phyloP scores from a whole-genome alignment of 2,888 invertebrate species.

The Macrosoma leucophasiata region DNA sequence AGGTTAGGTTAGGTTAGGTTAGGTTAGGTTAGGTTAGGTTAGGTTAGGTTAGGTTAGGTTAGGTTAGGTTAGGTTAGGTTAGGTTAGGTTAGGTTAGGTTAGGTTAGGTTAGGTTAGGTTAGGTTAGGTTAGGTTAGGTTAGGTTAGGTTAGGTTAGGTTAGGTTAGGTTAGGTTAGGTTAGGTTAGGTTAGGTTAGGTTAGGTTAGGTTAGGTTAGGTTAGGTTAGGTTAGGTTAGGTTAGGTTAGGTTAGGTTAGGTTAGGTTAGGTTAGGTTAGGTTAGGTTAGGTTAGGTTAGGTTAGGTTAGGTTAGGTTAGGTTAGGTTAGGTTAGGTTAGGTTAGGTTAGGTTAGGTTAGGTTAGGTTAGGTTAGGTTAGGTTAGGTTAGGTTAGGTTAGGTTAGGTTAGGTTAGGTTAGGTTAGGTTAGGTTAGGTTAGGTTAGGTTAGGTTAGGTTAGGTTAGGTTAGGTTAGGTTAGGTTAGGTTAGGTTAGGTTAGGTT shows the following conservation, averaged over 20 bases:
- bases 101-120: conserved; percentile 3
- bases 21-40: conserved; percentile 21
- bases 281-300: conserved; percentile 23
- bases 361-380: conserved; percentile 18
- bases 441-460: conserved; percentile 25
- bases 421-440: conserved; percentile 27
- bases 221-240: conserved; percentile 21
- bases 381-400: conserved; percentile 23
- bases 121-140: conserved; percentile 15
- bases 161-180: conserved; percentile 20
- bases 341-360: conserved; percentile 23
- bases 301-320: conserved; percentile 23
- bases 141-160: conserved; percentile 21
- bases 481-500: conserved; percentile 27
- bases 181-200: conserved; percentile 17
- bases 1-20: conserved; percentile 14
- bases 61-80: conserved; percentile 2
- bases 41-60: conserved; percentile 10
- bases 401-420: conserved; percentile 27
- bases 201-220: conserved; percentile 20
- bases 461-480: conserved; percentile 25
- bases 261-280: conserved; percentile 18
- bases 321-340: conserved; percentile 23
- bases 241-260: conserved; percentile 17
- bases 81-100: conserved; percentile 4